A percentile compares a stretch with the other conserved stretches of the same genome.
These are phyloP conservation scores for Morinoia aosen DNA, from an alignment of 2,888 invertebrate genomes.

Conservation along the genomic window DNA sequence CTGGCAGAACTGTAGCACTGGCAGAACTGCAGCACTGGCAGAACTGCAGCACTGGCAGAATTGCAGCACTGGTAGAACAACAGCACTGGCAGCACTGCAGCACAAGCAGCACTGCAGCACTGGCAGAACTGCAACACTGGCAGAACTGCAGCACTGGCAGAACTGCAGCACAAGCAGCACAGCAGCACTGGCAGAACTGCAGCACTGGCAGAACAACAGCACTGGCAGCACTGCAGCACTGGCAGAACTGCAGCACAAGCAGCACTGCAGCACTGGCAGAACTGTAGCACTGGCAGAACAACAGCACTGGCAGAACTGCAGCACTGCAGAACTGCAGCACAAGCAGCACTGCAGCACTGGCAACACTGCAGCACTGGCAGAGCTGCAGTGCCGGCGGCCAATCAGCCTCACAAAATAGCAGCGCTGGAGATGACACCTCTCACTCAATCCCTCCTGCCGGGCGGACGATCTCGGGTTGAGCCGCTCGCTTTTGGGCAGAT, in stretches of 20 bases:
- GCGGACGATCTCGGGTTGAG: not conserved
- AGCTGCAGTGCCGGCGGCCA: not conserved
- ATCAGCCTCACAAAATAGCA: not conserved
- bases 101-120: not conserved
- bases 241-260: not conserved
- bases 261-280: not conserved
- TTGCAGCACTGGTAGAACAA: too few relatives aligned
- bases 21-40: not conserved
- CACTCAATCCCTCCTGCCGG: not conserved
- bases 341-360: not conserved
- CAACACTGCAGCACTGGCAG: not conserved
- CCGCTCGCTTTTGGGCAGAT: conserved; percentile 16
- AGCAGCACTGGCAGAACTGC: not conserved
- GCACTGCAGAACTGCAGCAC: not conserved
- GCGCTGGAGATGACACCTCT: not conserved
- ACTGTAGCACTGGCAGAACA: not conserved
- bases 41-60: not conserved
- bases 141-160: not conserved
- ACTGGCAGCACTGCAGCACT: not conserved
- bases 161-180: not conserved
- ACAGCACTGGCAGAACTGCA: not conserved
- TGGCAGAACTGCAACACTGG: not conserved
- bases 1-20: not conserved
- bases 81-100: not conserved
- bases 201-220: not conserved